These are phyloP conservation scores for Sebastes hubbsi DNA, from an alignment of 2,797 vertebrate genomes.

Conservation along the genomic window DNA sequence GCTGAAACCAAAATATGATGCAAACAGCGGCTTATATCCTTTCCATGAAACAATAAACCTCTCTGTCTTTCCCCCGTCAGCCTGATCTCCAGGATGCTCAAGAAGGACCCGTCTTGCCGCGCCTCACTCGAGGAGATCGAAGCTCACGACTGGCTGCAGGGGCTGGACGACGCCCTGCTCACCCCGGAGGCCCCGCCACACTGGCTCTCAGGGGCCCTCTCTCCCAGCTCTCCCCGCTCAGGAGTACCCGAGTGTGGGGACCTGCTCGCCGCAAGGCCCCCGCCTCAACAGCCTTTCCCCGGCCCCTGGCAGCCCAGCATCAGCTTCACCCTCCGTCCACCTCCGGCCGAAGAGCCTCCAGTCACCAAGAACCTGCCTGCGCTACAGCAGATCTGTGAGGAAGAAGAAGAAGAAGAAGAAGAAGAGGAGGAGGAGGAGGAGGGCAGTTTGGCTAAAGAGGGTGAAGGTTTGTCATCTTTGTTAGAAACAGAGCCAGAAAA, in stretches of 20 bases:
- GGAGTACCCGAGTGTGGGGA: conserved; percentile 78
- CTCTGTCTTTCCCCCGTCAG: conserved; percentile 59
- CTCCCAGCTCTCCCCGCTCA: conserved; percentile 57
- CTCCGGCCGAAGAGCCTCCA: conserved; percentile 75
- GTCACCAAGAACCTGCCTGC: conserved; percentile 80
- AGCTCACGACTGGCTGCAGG: conserved; percentile 86
- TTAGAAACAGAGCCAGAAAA: neutral
- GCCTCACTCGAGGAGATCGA: conserved; percentile 87
- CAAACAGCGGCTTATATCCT: neutral
- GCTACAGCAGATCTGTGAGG: conserved; percentile 87
- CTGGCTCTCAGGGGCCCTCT: conserved; percentile 69
- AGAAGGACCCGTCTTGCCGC: conserved; percentile 84
- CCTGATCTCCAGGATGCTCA: conserved; percentile 90
- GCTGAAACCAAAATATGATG: neutral
- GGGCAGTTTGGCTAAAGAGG: conserved; percentile 33
- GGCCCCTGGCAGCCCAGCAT: conserved; percentile 68
- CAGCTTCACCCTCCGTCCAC: conserved; percentile 72
- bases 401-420: conserved; percentile 75
- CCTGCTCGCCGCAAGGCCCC: conserved; percentile 70
- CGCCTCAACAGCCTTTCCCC: conserved; percentile 57
- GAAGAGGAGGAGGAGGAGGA: conserved; percentile 55
- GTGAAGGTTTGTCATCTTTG: neutral
- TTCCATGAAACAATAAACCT: neutral
- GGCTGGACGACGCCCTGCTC: conserved; percentile 83
- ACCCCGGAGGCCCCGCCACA: conserved; percentile 83